These are phyloP conservation scores for Trichoplax adhaerens DNA, from an alignment of 37 sponge, comb jelly and placozoan genomes.

Conservation along the genomic window DNA sequence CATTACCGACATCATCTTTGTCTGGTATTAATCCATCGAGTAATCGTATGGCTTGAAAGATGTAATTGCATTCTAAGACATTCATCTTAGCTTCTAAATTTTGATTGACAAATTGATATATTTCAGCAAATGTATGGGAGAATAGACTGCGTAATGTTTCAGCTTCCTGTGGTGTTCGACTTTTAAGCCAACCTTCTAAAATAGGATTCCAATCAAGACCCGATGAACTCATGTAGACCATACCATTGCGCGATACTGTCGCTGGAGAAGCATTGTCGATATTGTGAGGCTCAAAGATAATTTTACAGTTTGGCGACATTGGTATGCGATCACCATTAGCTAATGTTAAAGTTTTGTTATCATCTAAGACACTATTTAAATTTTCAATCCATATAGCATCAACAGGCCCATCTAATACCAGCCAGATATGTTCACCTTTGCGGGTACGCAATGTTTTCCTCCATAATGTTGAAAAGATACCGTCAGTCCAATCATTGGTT, in stretches of 20 bases:
- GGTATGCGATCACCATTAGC: slow-evolving; percentile 28
- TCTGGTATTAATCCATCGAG: slow-evolving; percentile 66
- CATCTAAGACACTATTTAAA: slow-evolving; percentile 25
- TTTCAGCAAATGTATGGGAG: slow-evolving; percentile 11
- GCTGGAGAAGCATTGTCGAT: slow-evolving; percentile 36
- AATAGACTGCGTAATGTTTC: slow-evolving; percentile 14
- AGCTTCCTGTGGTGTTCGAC: slow-evolving; percentile 6
- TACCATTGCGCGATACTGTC: slow-evolving; percentile 28
- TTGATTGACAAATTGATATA: slow-evolving; percentile 8
- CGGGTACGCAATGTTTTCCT: slow-evolving; percentile 17
- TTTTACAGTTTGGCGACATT: slow-evolving; percentile 29
- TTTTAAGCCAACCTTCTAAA: slow-evolving; percentile 21
- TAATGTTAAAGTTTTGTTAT: slow-evolving; percentile 28
- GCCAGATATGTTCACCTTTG: slow-evolving; percentile 22
- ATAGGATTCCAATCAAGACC: slow-evolving; percentile 30
- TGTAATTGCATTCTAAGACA: slow-evolving; percentile 22
- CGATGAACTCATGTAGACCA: slow-evolving; percentile 30
- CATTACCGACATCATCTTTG: slow-evolving; percentile 17
- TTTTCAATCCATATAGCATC: slow-evolving; percentile 34
- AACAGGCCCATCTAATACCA: slow-evolving; percentile 25
- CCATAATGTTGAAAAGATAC: slow-evolving; percentile 29
- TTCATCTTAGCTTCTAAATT: slow-evolving; percentile 19
- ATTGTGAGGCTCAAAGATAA: slow-evolving; percentile 31
- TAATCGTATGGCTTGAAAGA: slow-evolving; percentile 10
- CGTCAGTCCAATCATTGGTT: slow-evolving; percentile 32